phyloP scores from a whole-genome alignment of 2,113 vertebrate species.

The Hypocryptadius cinnamomeus region DNA sequence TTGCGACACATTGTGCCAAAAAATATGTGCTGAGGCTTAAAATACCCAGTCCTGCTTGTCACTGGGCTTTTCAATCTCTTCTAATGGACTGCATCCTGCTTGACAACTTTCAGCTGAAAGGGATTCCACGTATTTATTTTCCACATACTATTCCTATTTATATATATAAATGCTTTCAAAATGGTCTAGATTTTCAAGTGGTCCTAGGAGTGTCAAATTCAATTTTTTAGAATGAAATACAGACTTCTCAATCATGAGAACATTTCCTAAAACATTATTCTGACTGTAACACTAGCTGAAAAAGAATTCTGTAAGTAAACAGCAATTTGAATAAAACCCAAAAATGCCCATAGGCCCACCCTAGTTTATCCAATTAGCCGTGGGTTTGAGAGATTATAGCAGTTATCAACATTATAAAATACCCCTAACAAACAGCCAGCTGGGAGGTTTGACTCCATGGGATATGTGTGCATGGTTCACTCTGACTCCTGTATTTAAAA shows the following conservation, averaged over 20 bases:
- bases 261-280: not conserved
- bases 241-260: not conserved
- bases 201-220: not conserved
- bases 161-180: not conserved
- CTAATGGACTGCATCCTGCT: not conserved
- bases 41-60: not conserved
- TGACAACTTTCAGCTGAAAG: not conserved
- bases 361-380: not conserved
- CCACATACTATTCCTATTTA: not conserved
- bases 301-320: not conserved
- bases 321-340: not conserved
- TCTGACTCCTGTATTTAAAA: not conserved
- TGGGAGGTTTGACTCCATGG: not conserved
- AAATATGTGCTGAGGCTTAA: not conserved
- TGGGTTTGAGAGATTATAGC: not conserved
- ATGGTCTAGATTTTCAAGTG: not conserved
- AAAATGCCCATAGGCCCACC: not conserved
- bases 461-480: not conserved
- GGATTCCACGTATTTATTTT: not conserved
- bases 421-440: not conserved
- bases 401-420: not conserved
- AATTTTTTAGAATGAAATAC: not conserved
- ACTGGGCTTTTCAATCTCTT: not conserved
- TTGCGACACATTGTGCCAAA: not conserved
- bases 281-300: not conserved